A percentile compares a stretch with the other conserved stretches of the same genome.
Evolutionary conservation across 2,113 vertebrate species (phyloP).

Genomic region (Pterocles gutturalis): DNA sequence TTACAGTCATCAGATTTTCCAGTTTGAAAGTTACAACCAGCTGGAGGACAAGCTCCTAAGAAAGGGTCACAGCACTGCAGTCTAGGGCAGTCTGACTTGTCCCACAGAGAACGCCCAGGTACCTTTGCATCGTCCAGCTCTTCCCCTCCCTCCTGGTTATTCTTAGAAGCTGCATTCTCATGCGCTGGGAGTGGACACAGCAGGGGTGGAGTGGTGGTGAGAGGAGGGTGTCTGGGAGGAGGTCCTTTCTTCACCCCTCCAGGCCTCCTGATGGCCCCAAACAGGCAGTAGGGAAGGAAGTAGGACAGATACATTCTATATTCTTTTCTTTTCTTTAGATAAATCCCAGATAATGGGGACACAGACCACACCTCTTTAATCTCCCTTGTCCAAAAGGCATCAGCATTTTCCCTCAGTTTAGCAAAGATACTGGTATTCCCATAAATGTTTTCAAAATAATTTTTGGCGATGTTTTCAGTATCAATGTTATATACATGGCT

Average conservation of each 20-base stretch:
- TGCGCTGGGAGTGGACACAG: rapidly evolving
- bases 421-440: background rate
- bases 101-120: rapidly evolving
- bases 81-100: background rate
- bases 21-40: background rate
- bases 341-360: background rate
- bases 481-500: rapidly evolving
- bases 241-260: background rate
- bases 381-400: background rate
- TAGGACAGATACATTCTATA: rapidly evolving
- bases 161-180: background rate
- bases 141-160: background rate
- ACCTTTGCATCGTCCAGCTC: background rate
- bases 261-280: background rate
- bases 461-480: background rate
- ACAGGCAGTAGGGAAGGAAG: background rate
- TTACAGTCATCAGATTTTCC: slow-evolving; percentile 35
- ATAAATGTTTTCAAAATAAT: background rate
- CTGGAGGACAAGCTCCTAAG: slow-evolving; percentile 20
- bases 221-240: rapidly evolving
- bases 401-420: background rate
- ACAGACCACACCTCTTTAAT: background rate
- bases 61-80: background rate
- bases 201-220: background rate
- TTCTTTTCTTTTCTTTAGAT: background rate